These are phyloP conservation scores for Acrocyrtus sp. DNA, from an alignment of 2,888 invertebrate genomes.

Conservation along the genomic window DNA sequence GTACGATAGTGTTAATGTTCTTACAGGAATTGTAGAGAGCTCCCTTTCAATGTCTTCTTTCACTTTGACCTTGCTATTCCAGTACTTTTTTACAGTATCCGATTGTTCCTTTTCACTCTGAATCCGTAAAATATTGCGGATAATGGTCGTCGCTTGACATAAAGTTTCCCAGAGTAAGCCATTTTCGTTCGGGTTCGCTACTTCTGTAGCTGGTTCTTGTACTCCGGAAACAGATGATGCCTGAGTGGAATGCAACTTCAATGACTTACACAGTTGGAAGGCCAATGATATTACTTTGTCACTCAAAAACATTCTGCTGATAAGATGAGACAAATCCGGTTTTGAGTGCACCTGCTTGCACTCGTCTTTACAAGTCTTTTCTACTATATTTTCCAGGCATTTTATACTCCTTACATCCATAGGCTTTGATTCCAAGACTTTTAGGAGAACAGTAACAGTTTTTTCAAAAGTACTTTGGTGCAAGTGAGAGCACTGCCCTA, in stretches of 20 bases:
- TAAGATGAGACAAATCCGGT: slow-evolving; percentile 10
- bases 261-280: slow-evolving; percentile 1
- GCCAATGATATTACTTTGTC: slow-evolving; percentile 22
- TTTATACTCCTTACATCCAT: slow-evolving; percentile 8
- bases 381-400: slow-evolving; percentile 8
- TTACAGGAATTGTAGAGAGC: slow-evolving; percentile 29
- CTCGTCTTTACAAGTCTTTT: slow-evolving; percentile 7
- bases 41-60: background rate
- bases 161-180: background rate
- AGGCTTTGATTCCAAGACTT: slow-evolving; percentile 12
- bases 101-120: slow-evolving; percentile 21
- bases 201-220: background rate
- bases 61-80: slow-evolving; percentile 29
- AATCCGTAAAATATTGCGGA: slow-evolving; percentile 38
- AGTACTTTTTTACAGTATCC: slow-evolving; percentile 27
- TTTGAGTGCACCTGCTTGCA: background rate
- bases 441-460: slow-evolving; percentile 4
- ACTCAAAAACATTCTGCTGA: slow-evolving; percentile 5
- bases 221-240: background rate
- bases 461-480: slow-evolving; percentile 8
- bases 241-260: background rate
- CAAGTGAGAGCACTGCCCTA: slow-evolving; percentile 19
- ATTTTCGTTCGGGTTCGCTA: background rate
- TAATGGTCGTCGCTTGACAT: slow-evolving; percentile 19
- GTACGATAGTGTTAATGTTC: background rate